Conservation (phyloP, 2,888 invertebrate genomes). For the Margaritifera margaritifera region DNA sequence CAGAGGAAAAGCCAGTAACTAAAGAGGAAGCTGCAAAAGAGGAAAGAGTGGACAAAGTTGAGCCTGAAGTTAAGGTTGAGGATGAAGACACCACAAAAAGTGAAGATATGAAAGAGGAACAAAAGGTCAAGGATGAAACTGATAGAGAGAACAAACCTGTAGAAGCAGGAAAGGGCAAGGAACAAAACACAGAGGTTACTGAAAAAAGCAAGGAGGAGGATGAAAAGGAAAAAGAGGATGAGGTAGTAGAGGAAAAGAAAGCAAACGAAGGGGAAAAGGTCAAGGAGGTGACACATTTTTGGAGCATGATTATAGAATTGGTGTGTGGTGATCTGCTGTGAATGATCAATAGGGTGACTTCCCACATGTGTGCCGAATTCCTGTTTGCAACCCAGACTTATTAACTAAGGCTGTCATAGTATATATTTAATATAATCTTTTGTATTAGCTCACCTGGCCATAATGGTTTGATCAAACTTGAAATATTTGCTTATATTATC, state of each 20-base stretch:
- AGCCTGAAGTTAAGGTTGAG: slow-evolving; percentile 4
- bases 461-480: too few relatives aligned
- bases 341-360: too few relatives aligned
- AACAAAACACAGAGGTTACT: neutral
- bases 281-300: slow-evolving; percentile 5
- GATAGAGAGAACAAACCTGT: neutral
- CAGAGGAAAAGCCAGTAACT: slow-evolving; percentile 9
- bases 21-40: neutral
- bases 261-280: slow-evolving; percentile 15
- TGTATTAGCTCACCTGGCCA: too few relatives aligned
- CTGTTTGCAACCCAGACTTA: too few relatives aligned
- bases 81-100: neutral
- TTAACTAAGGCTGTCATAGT: too few relatives aligned
- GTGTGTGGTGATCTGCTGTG: too few relatives aligned
- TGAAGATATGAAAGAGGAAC: slow-evolving; percentile 5
- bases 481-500: too few relatives aligned
- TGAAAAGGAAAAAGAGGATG: slow-evolving; percentile 11
- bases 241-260: slow-evolving; percentile 17
- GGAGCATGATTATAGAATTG: too few relatives aligned
- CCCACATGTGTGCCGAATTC: too few relatives aligned
- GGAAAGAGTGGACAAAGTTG: slow-evolving; percentile 5
- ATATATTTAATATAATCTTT: too few relatives aligned
- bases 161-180: too few relatives aligned
- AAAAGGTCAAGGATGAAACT: slow-evolving; percentile 6
- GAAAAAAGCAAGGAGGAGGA: slow-evolving; percentile 4